Conservation (phyloP, 2,113 vertebrate species). For the Passer domesticus region DNA sequence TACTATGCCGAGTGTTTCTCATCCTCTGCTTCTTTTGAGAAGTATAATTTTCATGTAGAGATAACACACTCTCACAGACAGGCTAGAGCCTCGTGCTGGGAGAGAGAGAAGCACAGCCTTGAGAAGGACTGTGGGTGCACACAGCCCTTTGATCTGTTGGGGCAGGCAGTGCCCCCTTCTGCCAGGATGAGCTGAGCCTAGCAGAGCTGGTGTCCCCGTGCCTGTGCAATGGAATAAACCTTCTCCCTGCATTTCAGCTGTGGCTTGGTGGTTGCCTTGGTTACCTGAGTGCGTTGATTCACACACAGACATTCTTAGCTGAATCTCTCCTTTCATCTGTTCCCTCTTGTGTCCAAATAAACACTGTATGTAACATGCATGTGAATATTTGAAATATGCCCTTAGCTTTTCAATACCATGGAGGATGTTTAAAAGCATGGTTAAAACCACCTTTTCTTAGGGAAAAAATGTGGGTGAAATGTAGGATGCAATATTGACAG, state of each 20-base stretch:
- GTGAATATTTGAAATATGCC: background rate
- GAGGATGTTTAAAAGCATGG: background rate
- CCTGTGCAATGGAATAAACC: background rate
- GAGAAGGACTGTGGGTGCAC: background rate
- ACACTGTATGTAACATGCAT: background rate
- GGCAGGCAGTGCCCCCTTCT: background rate
- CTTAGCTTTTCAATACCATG: background rate
- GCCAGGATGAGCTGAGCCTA: background rate
- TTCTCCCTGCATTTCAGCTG: background rate
- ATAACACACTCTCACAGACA: background rate
- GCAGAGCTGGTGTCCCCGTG: rapidly evolving
- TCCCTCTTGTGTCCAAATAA: background rate
- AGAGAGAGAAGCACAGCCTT: background rate
- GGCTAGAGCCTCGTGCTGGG: background rate
- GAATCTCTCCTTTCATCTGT: background rate
- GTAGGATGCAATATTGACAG: background rate
- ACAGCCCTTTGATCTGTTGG: rapidly evolving
- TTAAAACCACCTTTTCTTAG: background rate
- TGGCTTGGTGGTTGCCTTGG: background rate
- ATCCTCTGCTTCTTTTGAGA: background rate
- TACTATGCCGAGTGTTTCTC: background rate
- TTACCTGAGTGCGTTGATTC: background rate
- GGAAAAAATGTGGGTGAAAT: background rate
- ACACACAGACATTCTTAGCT: background rate
- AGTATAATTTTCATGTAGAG: background rate